A percentile compares a stretch with the other conserved stretches of the same genome.
Evolutionary conservation across 2,888 invertebrate genomes (phyloP).

Genomic region (Endotricha flammealis): DNA sequence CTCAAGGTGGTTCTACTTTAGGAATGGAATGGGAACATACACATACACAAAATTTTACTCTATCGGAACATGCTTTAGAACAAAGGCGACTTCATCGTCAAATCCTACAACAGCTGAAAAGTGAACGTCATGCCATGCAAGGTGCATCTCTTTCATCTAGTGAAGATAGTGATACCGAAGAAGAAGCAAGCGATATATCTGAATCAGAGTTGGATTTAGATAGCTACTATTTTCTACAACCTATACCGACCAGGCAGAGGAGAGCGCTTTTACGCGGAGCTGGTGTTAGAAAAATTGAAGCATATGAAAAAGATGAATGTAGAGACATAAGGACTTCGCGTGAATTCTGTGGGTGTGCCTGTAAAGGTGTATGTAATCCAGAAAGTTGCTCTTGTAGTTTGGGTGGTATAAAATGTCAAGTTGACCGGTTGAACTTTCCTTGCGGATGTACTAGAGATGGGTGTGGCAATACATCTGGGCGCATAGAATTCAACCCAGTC

Average conservation of each 20-base stretch:
- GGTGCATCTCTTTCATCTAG: constrained; percentile 82
- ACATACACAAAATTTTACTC: constrained; percentile 86
- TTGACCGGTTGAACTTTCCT: constrained; percentile 96
- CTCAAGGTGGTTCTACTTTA: constrained; percentile 92
- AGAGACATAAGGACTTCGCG: constrained; percentile 93
- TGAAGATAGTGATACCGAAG: constrained; percentile 91
- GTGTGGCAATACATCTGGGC: constrained; percentile 93
- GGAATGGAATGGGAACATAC: constrained; percentile 91
- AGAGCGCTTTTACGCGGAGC: constrained; percentile 92
- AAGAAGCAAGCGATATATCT: constrained; percentile 87
- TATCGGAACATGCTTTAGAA: constrained; percentile 93
- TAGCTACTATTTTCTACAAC: constrained; percentile 93
- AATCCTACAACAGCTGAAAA: constrained; percentile 84
- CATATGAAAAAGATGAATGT: constrained; percentile 95
- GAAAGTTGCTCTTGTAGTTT: constrained; percentile 96
- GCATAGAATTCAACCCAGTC: constrained; percentile 97
- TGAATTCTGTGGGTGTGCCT: constrained; percentile 95
- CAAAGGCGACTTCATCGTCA: constrained; percentile 92
- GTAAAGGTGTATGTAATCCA: constrained; percentile 96
- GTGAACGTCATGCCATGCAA: constrained; percentile 80
- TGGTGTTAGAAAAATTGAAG: constrained; percentile 95
- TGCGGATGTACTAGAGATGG: constrained; percentile 97
- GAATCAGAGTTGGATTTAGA: constrained; percentile 93
- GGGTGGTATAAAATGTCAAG: constrained; percentile 98
- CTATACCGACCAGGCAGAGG: constrained; percentile 94